phyloP scores from a whole-genome alignment of 2,888 invertebrate species.

The Ditula angustiorana region DNA sequence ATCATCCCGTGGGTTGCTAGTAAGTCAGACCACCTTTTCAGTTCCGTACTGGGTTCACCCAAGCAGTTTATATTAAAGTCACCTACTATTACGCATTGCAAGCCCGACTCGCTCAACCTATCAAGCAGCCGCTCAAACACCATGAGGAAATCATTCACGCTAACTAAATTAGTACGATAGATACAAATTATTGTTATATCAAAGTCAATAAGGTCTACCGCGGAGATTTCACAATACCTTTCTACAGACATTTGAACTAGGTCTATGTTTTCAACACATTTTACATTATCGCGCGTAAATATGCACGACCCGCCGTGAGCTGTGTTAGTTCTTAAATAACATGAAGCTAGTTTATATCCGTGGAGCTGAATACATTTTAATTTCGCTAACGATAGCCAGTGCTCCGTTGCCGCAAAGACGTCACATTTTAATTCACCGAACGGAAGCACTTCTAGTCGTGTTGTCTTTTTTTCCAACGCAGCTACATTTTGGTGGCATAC shows the following conservation, averaged over 20 bases:
- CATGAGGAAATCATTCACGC: background rate
- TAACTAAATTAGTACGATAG: background rate
- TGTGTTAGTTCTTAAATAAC: background rate
- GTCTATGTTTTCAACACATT: background rate
- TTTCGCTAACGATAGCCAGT: background rate
- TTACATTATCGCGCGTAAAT: background rate
- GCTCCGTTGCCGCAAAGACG: background rate
- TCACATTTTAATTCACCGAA: background rate
- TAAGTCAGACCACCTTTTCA: background rate
- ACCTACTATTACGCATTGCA: background rate
- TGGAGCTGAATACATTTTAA: background rate
- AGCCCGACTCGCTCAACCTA: background rate
- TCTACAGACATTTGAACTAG: background rate
- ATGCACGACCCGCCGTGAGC: slow-evolving; percentile 1
- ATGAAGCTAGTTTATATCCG: background rate
- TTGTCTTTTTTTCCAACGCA: slow-evolving; percentile 1
- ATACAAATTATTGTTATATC: background rate
- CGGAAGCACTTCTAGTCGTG: slow-evolving; percentile 1
- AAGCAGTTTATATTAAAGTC: slow-evolving; percentile 1
- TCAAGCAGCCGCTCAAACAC: background rate
- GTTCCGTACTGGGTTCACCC: background rate
- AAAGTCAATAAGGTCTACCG: background rate
- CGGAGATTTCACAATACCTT: slow-evolving; percentile 4
- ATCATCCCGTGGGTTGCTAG: background rate
- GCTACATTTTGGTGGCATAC: slow-evolving; percentile 15